phyloP scores from a whole-genome alignment of 2,113 vertebrate genomes.

The Toxotes chatareus region DNA sequence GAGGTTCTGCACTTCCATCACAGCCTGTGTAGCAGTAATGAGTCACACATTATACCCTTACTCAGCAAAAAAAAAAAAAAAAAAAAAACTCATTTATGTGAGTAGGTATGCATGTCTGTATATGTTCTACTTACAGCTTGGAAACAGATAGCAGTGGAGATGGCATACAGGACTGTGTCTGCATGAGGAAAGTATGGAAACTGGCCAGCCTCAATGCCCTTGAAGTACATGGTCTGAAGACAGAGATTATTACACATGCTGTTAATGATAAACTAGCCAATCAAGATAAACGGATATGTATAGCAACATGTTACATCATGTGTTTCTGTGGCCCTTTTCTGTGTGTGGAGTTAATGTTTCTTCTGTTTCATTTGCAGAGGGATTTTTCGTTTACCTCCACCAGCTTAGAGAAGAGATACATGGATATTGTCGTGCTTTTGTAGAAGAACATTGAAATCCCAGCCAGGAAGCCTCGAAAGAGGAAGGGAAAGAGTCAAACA shows the following conservation, averaged over 20 bases:
- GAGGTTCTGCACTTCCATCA: conserved; percentile 97
- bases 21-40: conserved; percentile 85
- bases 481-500: background rate
- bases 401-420: conserved; percentile 98
- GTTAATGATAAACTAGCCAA: conserved; percentile 4
- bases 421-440: conserved; percentile 98
- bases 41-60: conserved; percentile 6
- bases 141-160: conserved; percentile 98
- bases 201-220: conserved; percentile 96
- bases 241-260: conserved; percentile 7
- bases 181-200: conserved; percentile 97
- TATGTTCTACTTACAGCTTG: conserved; percentile 91
- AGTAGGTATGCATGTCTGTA: background rate
- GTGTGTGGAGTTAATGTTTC: no score
- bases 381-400: conserved; percentile 90
- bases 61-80: background rate
- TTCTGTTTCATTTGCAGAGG: background rate
- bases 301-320: background rate
- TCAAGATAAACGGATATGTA: background rate
- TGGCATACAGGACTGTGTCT: conserved; percentile 94
- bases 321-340: no score
- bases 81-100: background rate
- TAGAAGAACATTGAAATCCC: conserved; percentile 99
- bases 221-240: conserved; percentile 95
- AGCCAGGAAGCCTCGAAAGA: conserved; percentile 91